Conservation (phyloP, 1,140 invertebrate species). For the Drosophila auraria region DNA sequence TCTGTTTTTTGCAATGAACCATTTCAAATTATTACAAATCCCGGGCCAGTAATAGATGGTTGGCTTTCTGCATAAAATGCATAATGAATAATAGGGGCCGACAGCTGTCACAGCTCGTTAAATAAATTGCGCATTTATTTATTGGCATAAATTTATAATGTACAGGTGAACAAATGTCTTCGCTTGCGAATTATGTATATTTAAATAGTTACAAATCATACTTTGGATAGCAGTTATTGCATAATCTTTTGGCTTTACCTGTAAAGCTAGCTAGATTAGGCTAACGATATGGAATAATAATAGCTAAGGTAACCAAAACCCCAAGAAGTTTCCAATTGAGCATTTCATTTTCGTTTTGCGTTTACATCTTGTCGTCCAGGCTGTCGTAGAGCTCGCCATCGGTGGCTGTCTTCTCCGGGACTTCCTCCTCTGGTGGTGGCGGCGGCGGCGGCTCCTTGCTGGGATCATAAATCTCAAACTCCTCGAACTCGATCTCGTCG, state of each 20-base stretch:
- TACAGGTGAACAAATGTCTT: constrained; percentile 35
- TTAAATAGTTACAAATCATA: constrained; percentile 41
- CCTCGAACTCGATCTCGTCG: constrained; percentile 93
- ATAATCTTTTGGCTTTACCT: constrained; percentile 68
- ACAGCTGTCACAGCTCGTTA: constrained; percentile 51
- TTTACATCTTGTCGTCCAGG: constrained; percentile 74
- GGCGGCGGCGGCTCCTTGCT: constrained; percentile 58
- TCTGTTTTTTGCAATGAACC: neutral
- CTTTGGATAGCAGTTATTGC: constrained; percentile 64
- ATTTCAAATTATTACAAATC: neutral
- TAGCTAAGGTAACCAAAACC: constrained; percentile 42
- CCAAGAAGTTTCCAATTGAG: constrained; percentile 48
- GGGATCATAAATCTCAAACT: constrained; percentile 89
- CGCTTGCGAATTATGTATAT: constrained; percentile 16
- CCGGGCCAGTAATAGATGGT: constrained; percentile 7
- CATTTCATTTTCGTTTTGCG: constrained; percentile 26
- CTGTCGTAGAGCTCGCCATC: constrained; percentile 79
- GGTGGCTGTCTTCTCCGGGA: constrained; percentile 23
- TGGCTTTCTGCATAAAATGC: constrained; percentile 12
- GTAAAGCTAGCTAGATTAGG: constrained; percentile 62
- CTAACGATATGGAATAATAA: constrained; percentile 28
- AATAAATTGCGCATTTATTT: constrained; percentile 69
- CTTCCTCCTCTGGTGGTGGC: constrained; percentile 27
- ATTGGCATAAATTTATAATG: constrained; percentile 44
- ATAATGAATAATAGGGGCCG: constrained; percentile 27